Evolutionary conservation across 2,797 vertebrate genomes (phyloP).

Genomic region (Sebastes oblongus): DNA sequence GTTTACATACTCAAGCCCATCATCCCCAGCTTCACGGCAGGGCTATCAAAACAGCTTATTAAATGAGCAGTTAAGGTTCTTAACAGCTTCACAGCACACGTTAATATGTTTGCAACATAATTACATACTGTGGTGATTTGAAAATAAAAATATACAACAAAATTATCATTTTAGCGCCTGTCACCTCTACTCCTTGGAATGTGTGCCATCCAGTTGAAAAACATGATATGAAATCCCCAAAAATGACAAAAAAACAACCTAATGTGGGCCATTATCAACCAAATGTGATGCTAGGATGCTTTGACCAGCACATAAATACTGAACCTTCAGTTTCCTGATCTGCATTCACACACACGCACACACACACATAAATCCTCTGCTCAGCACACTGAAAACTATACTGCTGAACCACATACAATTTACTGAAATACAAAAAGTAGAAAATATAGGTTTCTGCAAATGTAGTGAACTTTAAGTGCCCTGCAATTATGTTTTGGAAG

Average conservation of each 20-base stretch:
- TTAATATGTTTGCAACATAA: conserved; percentile 44
- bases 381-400: not conserved
- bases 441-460: not conserved
- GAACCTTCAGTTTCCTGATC: not conserved
- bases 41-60: conserved; percentile 36
- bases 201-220: conserved; percentile 10
- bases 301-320: conserved; percentile 22
- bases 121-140: conserved; percentile 40
- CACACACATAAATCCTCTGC: not conserved
- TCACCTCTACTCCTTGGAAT: not conserved
- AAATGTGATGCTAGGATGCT: conserved; percentile 23
- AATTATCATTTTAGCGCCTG: conserved; percentile 16
- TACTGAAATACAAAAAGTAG: not conserved
- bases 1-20: conserved; percentile 22
- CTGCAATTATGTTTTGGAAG: not conserved
- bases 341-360: not conserved
- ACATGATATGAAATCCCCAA: conserved; percentile 3
- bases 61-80: conserved; percentile 39
- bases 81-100: conserved; percentile 18
- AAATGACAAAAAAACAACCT: conserved; percentile 18
- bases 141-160: conserved; percentile 34
- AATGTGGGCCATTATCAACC: conserved; percentile 24
- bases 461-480: not conserved
- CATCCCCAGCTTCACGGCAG: conserved; percentile 25
- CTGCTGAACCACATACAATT: not conserved